Conservation (phyloP, 2,797 vertebrate species). For the Ptychadena robeensis region DNA sequence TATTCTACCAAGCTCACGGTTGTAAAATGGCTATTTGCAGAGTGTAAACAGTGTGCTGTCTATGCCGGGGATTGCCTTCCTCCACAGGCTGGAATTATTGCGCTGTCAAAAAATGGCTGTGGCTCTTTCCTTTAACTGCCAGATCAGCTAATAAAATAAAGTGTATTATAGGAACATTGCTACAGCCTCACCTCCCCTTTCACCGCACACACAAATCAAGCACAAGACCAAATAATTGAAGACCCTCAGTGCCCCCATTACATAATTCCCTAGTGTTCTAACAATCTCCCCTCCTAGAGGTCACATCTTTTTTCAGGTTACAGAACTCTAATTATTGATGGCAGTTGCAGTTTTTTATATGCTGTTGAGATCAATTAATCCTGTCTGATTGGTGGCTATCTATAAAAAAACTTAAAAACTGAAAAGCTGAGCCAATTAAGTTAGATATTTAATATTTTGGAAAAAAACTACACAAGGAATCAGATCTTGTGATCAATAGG, state of each 20-base stretch:
- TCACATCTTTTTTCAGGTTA: too few species aligned
- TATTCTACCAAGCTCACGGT: constrained; percentile 47
- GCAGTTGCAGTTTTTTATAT: too few species aligned
- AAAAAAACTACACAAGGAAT: too few species aligned
- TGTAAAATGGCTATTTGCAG: constrained; percentile 57
- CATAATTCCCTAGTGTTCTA: neutral
- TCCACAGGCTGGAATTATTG: constrained; percentile 4
- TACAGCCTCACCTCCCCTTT: neutral
- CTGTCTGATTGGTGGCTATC: too few species aligned
- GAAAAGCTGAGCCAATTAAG: too few species aligned
- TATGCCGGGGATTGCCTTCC: constrained; percentile 35
- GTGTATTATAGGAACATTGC: neutral
- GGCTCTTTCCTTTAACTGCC: constrained; percentile 2
- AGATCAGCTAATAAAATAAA: constrained; percentile 2
- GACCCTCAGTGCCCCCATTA: neutral
- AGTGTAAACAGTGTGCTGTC: constrained; percentile 42
- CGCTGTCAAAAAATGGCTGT: constrained; percentile 4
- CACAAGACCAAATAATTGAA: neutral
- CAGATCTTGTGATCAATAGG: too few species aligned
- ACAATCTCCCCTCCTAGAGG: too few species aligned
- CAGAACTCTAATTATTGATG: too few species aligned
- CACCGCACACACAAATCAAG: neutral
- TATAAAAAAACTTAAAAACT: too few species aligned
- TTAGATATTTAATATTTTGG: too few species aligned
- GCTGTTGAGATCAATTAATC: too few species aligned